A percentile compares a stretch with the other conserved stretches of the same genome.
Evolutionary conservation across 2,797 vertebrate species (phyloP).

Genomic region (Steatocranus sp.): DNA sequence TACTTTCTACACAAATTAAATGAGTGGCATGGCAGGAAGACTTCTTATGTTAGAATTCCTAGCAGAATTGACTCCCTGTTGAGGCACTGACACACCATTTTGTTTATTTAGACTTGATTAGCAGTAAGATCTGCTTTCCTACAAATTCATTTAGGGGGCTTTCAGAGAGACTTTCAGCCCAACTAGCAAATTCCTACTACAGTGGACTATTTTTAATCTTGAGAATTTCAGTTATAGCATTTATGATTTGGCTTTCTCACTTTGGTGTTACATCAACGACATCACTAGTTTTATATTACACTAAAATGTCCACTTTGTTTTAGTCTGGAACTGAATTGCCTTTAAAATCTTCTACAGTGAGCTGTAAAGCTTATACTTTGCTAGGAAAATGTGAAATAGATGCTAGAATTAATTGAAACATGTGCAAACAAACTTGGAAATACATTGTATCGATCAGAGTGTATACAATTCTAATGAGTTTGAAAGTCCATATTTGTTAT

Average conservation of each 20-base stretch:
- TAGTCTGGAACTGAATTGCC: not conserved
- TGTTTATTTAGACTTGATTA: conserved; percentile 26
- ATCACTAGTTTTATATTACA: not conserved
- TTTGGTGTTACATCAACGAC: not conserved
- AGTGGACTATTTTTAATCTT: not conserved
- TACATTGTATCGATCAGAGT: not conserved
- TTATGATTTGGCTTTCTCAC: not conserved
- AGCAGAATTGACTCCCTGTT: not conserved
- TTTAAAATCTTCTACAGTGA: not conserved
- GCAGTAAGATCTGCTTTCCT: not conserved
- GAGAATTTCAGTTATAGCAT: not conserved
- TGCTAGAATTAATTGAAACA: not conserved
- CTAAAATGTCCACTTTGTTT: not conserved
- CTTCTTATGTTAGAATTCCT: conserved; percentile 8
- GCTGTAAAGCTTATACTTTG: not conserved
- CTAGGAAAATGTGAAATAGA: not conserved
- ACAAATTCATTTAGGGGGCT: conserved; percentile 16
- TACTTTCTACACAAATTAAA: conserved; percentile 68
- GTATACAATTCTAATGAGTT: not conserved
- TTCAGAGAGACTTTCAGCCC: not conserved
- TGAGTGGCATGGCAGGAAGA: conserved; percentile 29
- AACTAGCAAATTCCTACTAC: not conserved
- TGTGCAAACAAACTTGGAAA: not conserved
- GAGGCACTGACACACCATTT: not conserved
- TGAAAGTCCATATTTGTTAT: not conserved